phyloP scores from a whole-genome alignment of 2,113 vertebrate species.

The Cryptoleucopteryx plumbea region DNA sequence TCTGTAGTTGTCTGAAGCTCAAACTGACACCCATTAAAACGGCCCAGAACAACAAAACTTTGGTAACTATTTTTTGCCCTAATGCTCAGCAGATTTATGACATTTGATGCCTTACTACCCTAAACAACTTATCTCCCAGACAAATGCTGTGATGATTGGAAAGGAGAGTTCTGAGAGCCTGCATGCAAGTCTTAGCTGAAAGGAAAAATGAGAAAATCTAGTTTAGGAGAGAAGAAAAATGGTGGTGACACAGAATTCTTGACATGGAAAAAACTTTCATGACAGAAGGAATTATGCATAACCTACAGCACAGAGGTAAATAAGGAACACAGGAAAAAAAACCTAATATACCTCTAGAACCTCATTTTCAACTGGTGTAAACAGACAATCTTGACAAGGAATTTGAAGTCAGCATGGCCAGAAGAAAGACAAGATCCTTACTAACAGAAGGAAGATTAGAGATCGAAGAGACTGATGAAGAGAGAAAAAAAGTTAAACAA shows the following conservation, averaged over 20 bases:
- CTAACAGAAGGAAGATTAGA: not conserved
- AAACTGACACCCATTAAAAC: not conserved
- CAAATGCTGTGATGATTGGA: not conserved
- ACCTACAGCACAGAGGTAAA: not conserved
- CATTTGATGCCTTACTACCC: not conserved
- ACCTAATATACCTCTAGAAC: not conserved
- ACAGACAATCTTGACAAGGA: not conserved
- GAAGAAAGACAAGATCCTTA: not conserved
- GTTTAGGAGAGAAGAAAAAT: not conserved
- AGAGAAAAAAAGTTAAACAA: not conserved
- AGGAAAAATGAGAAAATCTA: not conserved
- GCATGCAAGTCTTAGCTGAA: not conserved
- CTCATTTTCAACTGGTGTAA: not conserved
- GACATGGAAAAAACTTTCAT: not conserved
- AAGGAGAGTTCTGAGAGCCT: not conserved
- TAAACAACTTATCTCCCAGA: not conserved
- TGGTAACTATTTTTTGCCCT: not conserved
- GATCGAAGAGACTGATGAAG: not conserved
- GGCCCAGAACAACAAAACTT: not conserved
- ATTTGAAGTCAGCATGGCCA: not conserved
- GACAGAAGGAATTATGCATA: not conserved
- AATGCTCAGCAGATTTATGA: not conserved
- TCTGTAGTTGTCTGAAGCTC: not conserved
- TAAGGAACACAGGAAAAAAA: not conserved
- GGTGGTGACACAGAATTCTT: not conserved